A percentile compares a stretch with the other conserved stretches of the same genome.
Evolutionary conservation across 2,113 vertebrate species (phyloP).

Genomic region (Thalassarche chlororhynchos): DNA sequence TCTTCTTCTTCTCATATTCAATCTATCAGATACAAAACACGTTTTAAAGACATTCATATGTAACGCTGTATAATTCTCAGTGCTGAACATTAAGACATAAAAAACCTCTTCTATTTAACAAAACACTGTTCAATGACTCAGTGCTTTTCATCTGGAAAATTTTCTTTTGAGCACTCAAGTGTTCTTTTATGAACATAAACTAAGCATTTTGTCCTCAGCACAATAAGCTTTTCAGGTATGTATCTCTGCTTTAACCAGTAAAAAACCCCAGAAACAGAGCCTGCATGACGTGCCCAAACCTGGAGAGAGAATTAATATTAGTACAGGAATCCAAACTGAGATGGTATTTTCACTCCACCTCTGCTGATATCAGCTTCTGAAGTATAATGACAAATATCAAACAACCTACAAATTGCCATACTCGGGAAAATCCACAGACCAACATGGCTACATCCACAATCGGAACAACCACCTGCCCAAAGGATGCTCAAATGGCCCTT

Average conservation of each 20-base stretch:
- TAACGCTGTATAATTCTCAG: not conserved
- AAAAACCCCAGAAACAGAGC: not conserved
- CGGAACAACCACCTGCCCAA: not conserved
- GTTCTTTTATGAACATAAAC: not conserved
- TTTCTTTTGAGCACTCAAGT: not conserved
- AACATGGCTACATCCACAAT: not conserved
- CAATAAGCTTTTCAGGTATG: not conserved
- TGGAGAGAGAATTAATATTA: not conserved
- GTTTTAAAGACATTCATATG: not conserved
- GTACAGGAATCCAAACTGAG: not conserved
- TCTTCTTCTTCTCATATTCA: conserved; percentile 94
- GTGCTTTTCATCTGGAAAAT: not conserved
- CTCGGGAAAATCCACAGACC: not conserved
- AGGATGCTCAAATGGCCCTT: not conserved
- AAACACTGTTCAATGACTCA: conserved; percentile 3
- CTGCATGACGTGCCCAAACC: not conserved
- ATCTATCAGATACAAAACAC: conserved; percentile 74
- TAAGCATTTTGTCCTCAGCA: not conserved
- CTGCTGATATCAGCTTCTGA: not conserved
- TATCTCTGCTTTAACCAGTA: not conserved
- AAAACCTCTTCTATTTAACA: not conserved
- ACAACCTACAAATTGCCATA: not conserved
- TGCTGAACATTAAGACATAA: not conserved
- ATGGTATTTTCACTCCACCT: not conserved
- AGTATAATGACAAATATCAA: not conserved